Percentiles rank a stretch among this genome's conserved stretches.
Conservation (phyloP, 1,140 invertebrate genomes). For the Charaxes varanes region DNA sequence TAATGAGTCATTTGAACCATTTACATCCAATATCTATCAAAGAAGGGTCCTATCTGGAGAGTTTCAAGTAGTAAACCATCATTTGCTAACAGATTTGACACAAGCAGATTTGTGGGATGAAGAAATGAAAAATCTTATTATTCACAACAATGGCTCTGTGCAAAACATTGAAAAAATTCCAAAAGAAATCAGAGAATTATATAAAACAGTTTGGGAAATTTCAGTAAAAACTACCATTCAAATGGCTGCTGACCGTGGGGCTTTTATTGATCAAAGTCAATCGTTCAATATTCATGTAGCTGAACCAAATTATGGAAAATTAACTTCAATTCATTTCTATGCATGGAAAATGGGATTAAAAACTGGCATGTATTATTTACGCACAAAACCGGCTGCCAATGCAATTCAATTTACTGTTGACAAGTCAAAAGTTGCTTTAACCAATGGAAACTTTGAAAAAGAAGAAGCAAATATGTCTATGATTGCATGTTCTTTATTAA, state of each 20-base stretch:
- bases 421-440: slow-evolving; percentile 82
- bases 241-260: slow-evolving; percentile 98
- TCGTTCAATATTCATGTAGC: slow-evolving; percentile 98
- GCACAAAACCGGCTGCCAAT: slow-evolving; percentile 96
- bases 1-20: slow-evolving; percentile 98
- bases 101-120: slow-evolving; percentile 94
- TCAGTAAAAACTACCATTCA: slow-evolving; percentile 94
- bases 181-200: slow-evolving; percentile 90
- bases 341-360: slow-evolving; percentile 98
- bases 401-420: slow-evolving; percentile 99
- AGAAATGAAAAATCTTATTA: slow-evolving; percentile 96
- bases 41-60: slow-evolving; percentile 94
- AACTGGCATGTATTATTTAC: slow-evolving; percentile 99
- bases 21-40: slow-evolving; percentile 98
- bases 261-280: slow-evolving; percentile 99
- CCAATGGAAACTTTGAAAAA: slow-evolving; percentile 47
- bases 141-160: slow-evolving; percentile 94
- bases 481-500: slow-evolving; percentile 90
- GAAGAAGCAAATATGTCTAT: slow-evolving; percentile 82
- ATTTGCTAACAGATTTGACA: slow-evolving; percentile 94
- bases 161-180: slow-evolving; percentile 94
- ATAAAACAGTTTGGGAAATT: slow-evolving; percentile 99
- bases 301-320: slow-evolving; percentile 92
- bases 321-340: slow-evolving; percentile 99
- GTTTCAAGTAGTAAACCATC: slow-evolving; percentile 96